Evolutionary conservation across 2,113 vertebrate genomes (phyloP).

Genomic region (Crotalus horridus): DNA sequence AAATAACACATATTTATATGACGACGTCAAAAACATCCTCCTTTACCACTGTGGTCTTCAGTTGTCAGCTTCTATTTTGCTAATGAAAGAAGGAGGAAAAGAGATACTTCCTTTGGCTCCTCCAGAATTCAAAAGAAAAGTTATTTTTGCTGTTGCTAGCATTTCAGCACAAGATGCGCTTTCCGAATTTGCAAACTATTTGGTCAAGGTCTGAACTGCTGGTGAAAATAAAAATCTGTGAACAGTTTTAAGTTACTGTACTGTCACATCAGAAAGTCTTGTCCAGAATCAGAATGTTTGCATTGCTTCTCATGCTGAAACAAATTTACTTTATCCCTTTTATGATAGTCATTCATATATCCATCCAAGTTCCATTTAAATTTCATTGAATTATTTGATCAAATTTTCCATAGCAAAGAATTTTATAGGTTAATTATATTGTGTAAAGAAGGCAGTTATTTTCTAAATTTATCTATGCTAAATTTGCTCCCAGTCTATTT

Average conservation of each 20-base stretch:
- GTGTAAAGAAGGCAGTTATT: constrained; percentile 42
- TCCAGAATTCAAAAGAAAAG: not conserved
- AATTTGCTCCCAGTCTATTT: constrained; percentile 57
- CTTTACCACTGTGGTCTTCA: not conserved
- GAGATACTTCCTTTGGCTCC: not conserved
- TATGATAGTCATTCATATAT: constrained; percentile 25
- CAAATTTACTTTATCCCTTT: constrained; percentile 18
- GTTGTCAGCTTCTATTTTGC: not conserved
- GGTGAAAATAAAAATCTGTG: not conserved
- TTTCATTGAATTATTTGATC: constrained; percentile 34
- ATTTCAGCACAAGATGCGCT: not conserved
- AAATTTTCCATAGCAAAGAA: constrained; percentile 48
- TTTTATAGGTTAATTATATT: constrained; percentile 45
- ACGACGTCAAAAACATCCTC: not conserved
- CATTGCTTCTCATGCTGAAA: constrained; percentile 7
- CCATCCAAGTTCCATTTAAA: constrained; percentile 16
- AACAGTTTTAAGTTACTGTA: constrained; percentile 7
- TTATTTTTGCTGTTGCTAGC: not conserved
- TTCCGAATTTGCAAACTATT: not conserved
- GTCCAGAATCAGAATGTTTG: constrained; percentile 15
- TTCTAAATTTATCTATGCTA: constrained; percentile 39
- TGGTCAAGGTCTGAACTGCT: not conserved
- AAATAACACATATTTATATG: not conserved
- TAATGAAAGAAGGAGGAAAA: not conserved
- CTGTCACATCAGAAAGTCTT: not conserved